These are phyloP conservation scores for Neolamprologus modestus DNA, from an alignment of 2,113 vertebrate genomes.

Conservation along the genomic window DNA sequence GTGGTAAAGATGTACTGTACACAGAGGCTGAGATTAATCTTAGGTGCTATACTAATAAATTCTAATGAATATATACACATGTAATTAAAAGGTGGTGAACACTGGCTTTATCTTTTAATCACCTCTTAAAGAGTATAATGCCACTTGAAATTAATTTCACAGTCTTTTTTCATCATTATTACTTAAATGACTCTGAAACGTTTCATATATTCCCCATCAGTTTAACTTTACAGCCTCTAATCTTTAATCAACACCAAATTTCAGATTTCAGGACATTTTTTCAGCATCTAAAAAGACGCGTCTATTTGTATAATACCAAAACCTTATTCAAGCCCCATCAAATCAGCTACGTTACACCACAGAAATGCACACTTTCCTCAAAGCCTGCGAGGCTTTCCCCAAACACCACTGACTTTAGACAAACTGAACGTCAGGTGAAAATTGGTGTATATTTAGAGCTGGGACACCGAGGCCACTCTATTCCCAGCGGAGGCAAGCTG, in stretches of 20 bases:
- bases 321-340: background rate
- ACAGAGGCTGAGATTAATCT: background rate
- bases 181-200: background rate
- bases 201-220: background rate
- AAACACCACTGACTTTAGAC: conserved; percentile 39
- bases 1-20: background rate
- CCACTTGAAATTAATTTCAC: background rate
- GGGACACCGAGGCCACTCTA: conserved; percentile 57
- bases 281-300: background rate
- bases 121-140: background rate
- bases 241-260: background rate
- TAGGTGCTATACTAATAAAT: background rate
- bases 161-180: background rate
- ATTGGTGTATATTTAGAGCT: conserved; percentile 64
- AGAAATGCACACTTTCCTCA: conserved; percentile 14
- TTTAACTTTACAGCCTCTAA: background rate
- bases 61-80: background rate
- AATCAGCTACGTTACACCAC: background rate
- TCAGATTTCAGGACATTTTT: background rate
- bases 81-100: background rate
- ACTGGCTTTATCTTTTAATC: background rate
- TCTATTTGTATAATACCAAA: background rate
- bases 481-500: conserved; percentile 63
- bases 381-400: conserved; percentile 11
- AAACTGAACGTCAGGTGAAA: conserved; percentile 60